A percentile compares a stretch with the other conserved stretches of the same genome.
Conservation (phyloP, 1,140 invertebrate genomes). For the Helicoverpa armigera region DNA sequence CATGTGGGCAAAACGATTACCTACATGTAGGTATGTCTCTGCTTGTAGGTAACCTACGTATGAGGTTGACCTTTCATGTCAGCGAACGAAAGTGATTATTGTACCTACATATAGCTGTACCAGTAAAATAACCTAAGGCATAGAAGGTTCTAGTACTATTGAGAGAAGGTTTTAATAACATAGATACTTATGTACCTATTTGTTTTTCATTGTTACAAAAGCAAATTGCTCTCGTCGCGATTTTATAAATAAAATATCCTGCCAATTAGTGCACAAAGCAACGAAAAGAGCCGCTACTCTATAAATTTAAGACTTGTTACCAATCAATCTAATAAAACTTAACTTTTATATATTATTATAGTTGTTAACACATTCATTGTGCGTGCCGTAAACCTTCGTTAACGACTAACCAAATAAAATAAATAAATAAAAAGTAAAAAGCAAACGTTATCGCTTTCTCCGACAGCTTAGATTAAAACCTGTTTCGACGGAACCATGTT, state of each 20-base stretch:
- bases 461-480: conserved; percentile 47
- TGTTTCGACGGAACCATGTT: conserved; percentile 36
- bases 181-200: no score
- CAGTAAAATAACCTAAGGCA: no score
- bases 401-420: conserved; percentile 29
- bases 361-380: neutral
- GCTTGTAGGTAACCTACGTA: neutral
- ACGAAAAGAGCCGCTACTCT: neutral
- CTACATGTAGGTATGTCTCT: neutral
- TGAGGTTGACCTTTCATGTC: neutral
- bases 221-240: no score
- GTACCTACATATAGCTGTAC: no score
- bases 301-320: neutral
- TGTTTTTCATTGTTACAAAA: no score
- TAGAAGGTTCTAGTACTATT: no score
- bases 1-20: neutral
- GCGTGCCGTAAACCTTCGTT: neutral
- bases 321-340: conserved; percentile 1
- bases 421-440: conserved; percentile 62
- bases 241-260: neutral
- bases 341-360: neutral
- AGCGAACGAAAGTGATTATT: neutral
- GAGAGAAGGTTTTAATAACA: no score
- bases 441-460: conserved; percentile 57
- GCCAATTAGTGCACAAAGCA: neutral